Percentiles rank a stretch among this genome's conserved stretches.
These are phyloP conservation scores for Eulemur coronatus DNA, from an alignment of 2,797 vertebrate species.

Conservation along the genomic window DNA sequence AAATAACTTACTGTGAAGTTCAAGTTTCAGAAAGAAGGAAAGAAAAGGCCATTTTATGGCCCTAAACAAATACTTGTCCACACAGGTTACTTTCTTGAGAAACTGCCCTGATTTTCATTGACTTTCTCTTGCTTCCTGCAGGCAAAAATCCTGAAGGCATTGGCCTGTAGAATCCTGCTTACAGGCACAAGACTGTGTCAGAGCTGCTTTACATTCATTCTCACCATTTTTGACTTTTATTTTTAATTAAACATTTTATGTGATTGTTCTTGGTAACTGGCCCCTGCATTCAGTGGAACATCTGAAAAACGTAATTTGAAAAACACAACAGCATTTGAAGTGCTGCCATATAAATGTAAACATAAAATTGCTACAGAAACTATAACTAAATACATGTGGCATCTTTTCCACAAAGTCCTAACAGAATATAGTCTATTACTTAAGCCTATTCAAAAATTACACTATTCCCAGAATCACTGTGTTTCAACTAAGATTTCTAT, in stretches of 20 bases:
- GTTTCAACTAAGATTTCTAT: not conserved
- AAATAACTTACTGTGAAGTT: slow-evolving; percentile 52
- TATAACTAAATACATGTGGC: not conserved
- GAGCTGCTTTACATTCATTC: slow-evolving; percentile 44
- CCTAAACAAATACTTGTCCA: slow-evolving; percentile 50
- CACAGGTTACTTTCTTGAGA: slow-evolving; percentile 64
- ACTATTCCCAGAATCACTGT: slow-evolving; percentile 13
- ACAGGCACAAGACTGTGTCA: slow-evolving; percentile 12
- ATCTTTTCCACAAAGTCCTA: slow-evolving; percentile 8
- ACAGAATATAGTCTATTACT: not conserved
- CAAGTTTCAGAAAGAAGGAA: slow-evolving; percentile 58
- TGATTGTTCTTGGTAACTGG: slow-evolving; percentile 42
- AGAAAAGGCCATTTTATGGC: slow-evolving; percentile 35
- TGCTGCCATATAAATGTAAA: not conserved
- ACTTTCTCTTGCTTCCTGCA: slow-evolving; percentile 47
- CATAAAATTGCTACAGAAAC: not conserved
- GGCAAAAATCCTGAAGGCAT: slow-evolving; percentile 45
- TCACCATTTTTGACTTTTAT: not conserved
- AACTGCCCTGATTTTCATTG: slow-evolving; percentile 56
- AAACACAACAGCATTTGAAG: slow-evolving; percentile 17
- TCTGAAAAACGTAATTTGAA: slow-evolving; percentile 36
- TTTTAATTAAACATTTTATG: slow-evolving; percentile 46
- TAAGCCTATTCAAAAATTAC: not conserved
- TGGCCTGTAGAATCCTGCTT: slow-evolving; percentile 33
- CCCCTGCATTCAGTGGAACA: slow-evolving; percentile 24